Percentiles rank a stretch among this genome's conserved stretches.
Evolutionary conservation across 2,113 vertebrate species (phyloP).

Genomic region (Galeopterus variegatus): DNA sequence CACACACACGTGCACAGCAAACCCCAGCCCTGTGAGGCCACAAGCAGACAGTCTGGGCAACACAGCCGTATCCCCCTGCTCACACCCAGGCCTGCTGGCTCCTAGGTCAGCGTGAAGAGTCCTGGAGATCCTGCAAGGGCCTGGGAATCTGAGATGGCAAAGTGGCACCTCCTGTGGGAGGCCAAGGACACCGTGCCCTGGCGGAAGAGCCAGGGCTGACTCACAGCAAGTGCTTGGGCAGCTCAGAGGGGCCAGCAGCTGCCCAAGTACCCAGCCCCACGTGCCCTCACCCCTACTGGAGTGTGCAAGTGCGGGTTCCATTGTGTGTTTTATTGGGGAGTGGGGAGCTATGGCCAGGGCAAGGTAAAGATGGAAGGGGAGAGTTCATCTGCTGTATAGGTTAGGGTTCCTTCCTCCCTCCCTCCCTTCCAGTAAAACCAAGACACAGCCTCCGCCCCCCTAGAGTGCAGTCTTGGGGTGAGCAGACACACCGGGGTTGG

Average conservation of each 20-base stretch:
- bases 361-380: too few species aligned
- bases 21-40: background rate
- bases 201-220: background rate
- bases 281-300: fast-evolving
- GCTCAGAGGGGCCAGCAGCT: background rate
- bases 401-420: background rate
- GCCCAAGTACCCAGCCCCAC: background rate
- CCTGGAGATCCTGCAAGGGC: background rate
- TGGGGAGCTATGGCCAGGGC: background rate
- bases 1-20: background rate
- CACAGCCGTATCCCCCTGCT: background rate
- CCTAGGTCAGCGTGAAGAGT: background rate
- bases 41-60: background rate
- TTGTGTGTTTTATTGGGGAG: background rate
- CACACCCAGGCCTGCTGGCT: background rate
- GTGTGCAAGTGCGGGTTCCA: background rate
- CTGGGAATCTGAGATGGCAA: background rate
- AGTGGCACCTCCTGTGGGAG: background rate
- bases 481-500: background rate
- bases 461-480: fast-evolving
- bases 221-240: background rate
- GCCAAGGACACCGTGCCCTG: background rate
- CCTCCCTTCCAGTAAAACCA: background rate
- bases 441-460: background rate
- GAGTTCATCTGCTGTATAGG: fast-evolving